A percentile compares a stretch with the other conserved stretches of the same genome.
Evolutionary conservation across 2,113 vertebrate genomes (phyloP).

Genomic region (Passer domesticus): DNA sequence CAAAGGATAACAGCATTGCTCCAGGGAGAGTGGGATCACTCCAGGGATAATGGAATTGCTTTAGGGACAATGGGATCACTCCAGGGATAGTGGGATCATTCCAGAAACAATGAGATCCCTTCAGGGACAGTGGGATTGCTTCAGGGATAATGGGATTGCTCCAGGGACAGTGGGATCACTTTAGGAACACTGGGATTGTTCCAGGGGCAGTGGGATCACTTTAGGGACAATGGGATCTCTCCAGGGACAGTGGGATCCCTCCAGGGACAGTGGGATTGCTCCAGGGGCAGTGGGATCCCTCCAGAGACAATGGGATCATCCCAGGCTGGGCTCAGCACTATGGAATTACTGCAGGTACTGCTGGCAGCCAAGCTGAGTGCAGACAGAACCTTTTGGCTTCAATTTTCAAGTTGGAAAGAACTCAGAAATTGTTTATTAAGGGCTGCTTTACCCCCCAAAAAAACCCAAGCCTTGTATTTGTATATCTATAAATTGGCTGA

Average conservation of each 20-base stretch:
- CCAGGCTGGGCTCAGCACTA: rapidly evolving
- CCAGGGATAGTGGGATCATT: rapidly evolving
- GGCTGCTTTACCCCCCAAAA: background rate
- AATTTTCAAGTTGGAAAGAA: background rate
- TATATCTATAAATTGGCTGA: rapidly evolving
- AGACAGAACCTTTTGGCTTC: background rate
- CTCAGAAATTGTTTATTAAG: background rate
- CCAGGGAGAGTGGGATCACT: rapidly evolving
- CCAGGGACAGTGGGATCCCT: rapidly evolving
- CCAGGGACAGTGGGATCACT: rapidly evolving
- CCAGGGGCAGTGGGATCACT: rapidly evolving
- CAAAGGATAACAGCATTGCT: rapidly evolving
- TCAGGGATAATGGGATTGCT: rapidly evolving
- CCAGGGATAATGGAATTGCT: rapidly evolving
- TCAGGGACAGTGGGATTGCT: rapidly evolving
- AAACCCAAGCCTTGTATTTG: background rate
- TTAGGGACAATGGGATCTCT: rapidly evolving
- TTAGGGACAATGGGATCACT: rapidly evolving
- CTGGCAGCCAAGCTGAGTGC: background rate
- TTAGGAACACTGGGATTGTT: rapidly evolving
- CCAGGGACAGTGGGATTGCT: rapidly evolving
- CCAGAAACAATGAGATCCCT: rapidly evolving
- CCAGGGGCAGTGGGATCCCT: rapidly evolving
- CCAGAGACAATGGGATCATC: rapidly evolving
- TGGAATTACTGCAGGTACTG: background rate